Conservation (phyloP, 1,140 invertebrate genomes). For the Drosophila miranda region DNA sequence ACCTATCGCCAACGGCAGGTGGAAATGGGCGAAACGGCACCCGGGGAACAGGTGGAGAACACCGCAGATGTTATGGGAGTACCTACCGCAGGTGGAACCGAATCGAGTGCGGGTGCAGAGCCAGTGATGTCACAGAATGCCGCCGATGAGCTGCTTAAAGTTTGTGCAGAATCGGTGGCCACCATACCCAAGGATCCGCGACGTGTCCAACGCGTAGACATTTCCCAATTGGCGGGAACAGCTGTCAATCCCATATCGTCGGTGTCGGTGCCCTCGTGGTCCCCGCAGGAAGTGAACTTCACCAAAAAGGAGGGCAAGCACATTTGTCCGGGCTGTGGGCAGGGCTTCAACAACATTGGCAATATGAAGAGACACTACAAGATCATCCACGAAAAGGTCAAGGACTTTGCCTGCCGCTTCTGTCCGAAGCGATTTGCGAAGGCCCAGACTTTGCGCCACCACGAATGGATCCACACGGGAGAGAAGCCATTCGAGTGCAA, state of each 20-base stretch:
- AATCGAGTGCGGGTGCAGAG: conserved; percentile 13
- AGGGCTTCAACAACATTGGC: conserved; percentile 76
- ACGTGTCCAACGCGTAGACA: conserved; percentile 71
- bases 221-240: conserved; percentile 69
- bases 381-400: conserved; percentile 79
- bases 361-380: conserved; percentile 79
- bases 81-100: conserved; percentile 2
- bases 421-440: conserved; percentile 76
- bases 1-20: conserved; percentile 77
- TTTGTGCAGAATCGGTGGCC: conserved; percentile 75
- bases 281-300: conserved; percentile 71
- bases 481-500: conserved; percentile 78
- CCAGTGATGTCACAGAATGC: conserved; percentile 64
- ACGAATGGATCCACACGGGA: conserved; percentile 83
- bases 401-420: conserved; percentile 77
- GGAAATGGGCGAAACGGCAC: conserved; percentile 53
- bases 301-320: conserved; percentile 80
- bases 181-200: conserved; percentile 76
- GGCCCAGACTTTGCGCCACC: conserved; percentile 77
- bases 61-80: not conserved
- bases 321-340: conserved; percentile 75
- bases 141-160: conserved; percentile 75
- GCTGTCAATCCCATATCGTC: conserved; percentile 76
- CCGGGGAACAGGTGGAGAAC: conserved; percentile 24
- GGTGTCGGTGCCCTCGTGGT: conserved; percentile 75